Percentiles rank a stretch among this genome's conserved stretches.
Evolutionary conservation across 2,797 vertebrate species (phyloP).

Genomic region (Amblyraja radiata): DNA sequence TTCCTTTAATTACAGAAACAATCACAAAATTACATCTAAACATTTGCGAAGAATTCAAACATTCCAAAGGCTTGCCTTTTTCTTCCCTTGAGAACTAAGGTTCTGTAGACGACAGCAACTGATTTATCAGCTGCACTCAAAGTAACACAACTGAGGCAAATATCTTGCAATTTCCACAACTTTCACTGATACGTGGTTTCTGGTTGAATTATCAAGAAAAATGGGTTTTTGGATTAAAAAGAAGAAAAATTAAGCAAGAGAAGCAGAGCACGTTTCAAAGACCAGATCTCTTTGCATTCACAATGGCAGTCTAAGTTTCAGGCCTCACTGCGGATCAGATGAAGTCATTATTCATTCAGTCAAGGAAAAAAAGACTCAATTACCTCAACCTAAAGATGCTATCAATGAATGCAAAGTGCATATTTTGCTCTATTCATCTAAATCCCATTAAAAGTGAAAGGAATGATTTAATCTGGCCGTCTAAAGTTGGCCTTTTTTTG

Average conservation of each 20-base stretch:
- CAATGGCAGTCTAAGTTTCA: slow-evolving; percentile 82
- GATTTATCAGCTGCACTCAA: slow-evolving; percentile 80
- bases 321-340: slow-evolving; percentile 82
- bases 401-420: slow-evolving; percentile 81
- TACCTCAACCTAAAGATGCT: slow-evolving; percentile 86
- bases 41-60: slow-evolving; percentile 62
- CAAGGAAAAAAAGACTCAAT: slow-evolving; percentile 86
- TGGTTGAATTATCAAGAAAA: slow-evolving; percentile 94
- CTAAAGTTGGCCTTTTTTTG: slow-evolving; percentile 74
- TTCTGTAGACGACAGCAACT: slow-evolving; percentile 61
- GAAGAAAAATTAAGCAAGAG: slow-evolving; percentile 93
- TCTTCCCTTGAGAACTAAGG: slow-evolving; percentile 65
- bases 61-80: slow-evolving; percentile 52
- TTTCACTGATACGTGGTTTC: slow-evolving; percentile 77
- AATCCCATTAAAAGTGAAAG: slow-evolving; percentile 82
- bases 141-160: slow-evolving; percentile 63
- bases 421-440: slow-evolving; percentile 86
- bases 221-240: slow-evolving; percentile 89
- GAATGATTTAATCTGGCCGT: slow-evolving; percentile 81
- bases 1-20: slow-evolving; percentile 57
- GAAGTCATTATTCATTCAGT: slow-evolving; percentile 91
- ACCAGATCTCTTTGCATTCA: slow-evolving; percentile 69
- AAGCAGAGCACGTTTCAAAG: slow-evolving; percentile 81
- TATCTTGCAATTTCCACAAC: slow-evolving; percentile 67
- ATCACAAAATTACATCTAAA: slow-evolving; percentile 55